Percentiles rank a stretch among this genome's conserved stretches.
phyloP scores from a whole-genome alignment of 2,797 vertebrate species.

The Meriones psammophilus region DNA sequence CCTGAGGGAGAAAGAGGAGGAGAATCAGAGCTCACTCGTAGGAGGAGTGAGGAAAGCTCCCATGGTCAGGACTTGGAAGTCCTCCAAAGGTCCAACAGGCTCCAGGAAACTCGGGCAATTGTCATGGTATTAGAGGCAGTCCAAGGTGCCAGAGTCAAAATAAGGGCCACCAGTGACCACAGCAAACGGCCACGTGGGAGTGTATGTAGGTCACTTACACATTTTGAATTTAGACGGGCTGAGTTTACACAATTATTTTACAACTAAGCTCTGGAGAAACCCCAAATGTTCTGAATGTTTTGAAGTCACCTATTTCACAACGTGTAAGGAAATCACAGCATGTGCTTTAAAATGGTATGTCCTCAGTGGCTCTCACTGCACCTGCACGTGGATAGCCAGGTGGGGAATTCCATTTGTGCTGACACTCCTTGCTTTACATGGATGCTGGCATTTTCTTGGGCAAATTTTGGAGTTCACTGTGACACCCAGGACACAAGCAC shows the following conservation, averaged over 20 bases:
- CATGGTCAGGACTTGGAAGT: constrained; percentile 10
- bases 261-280: constrained; percentile 28
- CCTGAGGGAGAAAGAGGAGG: background rate
- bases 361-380: background rate
- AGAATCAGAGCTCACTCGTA: constrained; percentile 32
- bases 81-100: background rate
- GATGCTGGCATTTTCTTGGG: background rate
- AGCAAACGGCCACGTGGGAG: constrained; percentile 42
- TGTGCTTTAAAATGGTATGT: background rate
- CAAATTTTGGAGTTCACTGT: background rate
- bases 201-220: constrained; percentile 75
- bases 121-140: constrained; percentile 25
- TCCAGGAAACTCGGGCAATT: constrained; percentile 39
- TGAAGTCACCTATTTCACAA: constrained; percentile 13
- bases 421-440: background rate
- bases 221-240: constrained; percentile 74
- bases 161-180: constrained; percentile 22
- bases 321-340: background rate
- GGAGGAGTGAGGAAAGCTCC: constrained; percentile 16
- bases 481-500: background rate
- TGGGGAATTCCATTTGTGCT: background rate
- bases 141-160: constrained; percentile 74
- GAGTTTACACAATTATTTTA: constrained; percentile 40
- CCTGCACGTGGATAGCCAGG: fast-evolving
- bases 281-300: background rate